These are phyloP conservation scores for Zophobas morio DNA, from an alignment of 1,140 invertebrate genomes.

Conservation along the genomic window DNA sequence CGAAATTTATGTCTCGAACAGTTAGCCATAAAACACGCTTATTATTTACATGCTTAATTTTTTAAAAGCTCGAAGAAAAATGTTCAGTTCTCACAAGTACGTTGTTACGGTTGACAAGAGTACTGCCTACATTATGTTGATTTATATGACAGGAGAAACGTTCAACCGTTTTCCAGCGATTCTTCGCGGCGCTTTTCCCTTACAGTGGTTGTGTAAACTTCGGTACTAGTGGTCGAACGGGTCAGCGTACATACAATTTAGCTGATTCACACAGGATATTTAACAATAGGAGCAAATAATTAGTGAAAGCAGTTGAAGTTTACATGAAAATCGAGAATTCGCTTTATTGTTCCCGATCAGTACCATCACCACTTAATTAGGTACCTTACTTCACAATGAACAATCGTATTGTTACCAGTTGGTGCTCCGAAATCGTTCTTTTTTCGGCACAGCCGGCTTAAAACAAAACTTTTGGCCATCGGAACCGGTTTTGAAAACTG, in stretches of 20 bases:
- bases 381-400: background rate
- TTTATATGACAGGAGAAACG: constrained; percentile 6
- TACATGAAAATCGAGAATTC: constrained; percentile 1
- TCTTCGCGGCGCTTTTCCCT: background rate
- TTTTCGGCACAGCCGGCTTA: constrained; percentile 9
- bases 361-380: constrained; percentile 6
- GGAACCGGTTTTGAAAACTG: constrained; percentile 27
- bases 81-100: background rate
- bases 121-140: background rate
- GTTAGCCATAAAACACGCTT: background rate
- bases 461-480: constrained; percentile 31
- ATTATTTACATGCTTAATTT: background rate
- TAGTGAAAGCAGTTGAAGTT: constrained; percentile 2
- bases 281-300: background rate
- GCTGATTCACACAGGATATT: constrained; percentile 1
- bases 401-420: background rate
- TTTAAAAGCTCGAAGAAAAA: background rate
- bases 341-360: constrained; percentile 9
- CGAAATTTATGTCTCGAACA: background rate
- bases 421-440: background rate
- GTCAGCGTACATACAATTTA: no score
- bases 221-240: background rate
- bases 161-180: background rate
- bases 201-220: background rate
- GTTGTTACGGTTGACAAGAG: background rate